These are phyloP conservation scores for Willisornis vidua DNA, from an alignment of 2,113 vertebrate species.

Conservation along the genomic window DNA sequence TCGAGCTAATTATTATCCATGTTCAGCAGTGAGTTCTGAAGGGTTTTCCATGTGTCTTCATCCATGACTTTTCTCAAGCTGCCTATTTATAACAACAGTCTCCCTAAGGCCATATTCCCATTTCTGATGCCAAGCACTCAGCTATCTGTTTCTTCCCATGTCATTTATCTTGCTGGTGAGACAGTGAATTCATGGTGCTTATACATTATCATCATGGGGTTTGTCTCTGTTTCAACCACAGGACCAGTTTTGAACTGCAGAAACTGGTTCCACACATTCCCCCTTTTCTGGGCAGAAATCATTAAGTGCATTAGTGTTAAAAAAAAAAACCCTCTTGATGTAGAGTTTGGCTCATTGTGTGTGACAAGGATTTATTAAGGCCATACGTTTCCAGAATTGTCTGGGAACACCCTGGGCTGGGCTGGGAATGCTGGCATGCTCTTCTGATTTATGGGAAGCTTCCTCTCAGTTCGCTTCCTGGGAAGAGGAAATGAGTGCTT, in stretches of 20 bases:
- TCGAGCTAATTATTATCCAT: neutral
- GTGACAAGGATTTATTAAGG: neutral
- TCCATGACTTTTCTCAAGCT: neutral
- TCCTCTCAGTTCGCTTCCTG: neutral
- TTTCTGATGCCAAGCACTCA: neutral
- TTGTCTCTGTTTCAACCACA: neutral
- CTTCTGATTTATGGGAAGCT: neutral
- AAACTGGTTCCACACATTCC: neutral
- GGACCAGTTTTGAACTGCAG: neutral
- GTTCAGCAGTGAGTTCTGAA: neutral
- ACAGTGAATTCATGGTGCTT: neutral
- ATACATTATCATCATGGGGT: neutral
- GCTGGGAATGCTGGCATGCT: neutral
- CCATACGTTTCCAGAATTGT: neutral
- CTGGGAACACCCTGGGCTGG: neutral
- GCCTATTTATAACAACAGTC: neutral
- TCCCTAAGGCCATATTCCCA: neutral
- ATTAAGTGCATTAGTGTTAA: neutral
- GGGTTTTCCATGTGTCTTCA: neutral
- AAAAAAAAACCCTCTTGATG: neutral
- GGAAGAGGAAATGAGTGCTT: neutral
- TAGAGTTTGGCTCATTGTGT: neutral
- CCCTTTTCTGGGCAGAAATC: neutral
- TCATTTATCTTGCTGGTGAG: neutral
- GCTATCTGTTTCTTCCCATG: accelerated